Base-by-base conservation (phyloP, 2,888 invertebrate genomes). In the Lepidonotus clava region DNA sequence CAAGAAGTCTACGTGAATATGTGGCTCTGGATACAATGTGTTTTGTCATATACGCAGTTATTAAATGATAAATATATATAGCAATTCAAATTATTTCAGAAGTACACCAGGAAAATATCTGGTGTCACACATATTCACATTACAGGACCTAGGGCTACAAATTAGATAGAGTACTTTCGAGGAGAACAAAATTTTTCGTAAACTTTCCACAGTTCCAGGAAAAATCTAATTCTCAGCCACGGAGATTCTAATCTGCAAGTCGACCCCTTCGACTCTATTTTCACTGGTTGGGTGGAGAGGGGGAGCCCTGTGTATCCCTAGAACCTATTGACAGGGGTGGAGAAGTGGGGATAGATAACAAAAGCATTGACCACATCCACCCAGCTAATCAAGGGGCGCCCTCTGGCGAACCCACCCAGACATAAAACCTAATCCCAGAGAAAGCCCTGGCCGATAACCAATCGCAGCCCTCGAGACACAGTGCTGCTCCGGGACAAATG, bases 281-380 rank as follows among this genome's bases (percentile, higher is more conserved):
- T 71, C 34, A 5, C 24, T n/a, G 24, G n/a, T 21, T 21, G 36
- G 32, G 36, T 36, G 46, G 46, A 46, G 46, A 18, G 8, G 8
- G 46, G 46, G 18, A 18, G 18, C 8, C 18, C 46, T 8, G 18
- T 46, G 46, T 8, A 18, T 46, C 8, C 18, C 8, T 8, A 18
- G 46, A 46, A 38, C 36, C 71, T 36, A 71, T 71, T 71, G 71
- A 71, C 34, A 71, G 66, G 61, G 66, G 71, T 71, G 0, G 36
- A 71, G 38, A 38, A 38, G 71, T 34, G 71, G 24, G 21, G 71
- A 71, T 38, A 71, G 71, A 71, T 71, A 71, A 71, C 71, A 8
- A 71, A 71, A 71, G 38, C 71, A 71, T 71, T 38, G 71, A 71
- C 71, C 38, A 71, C 38, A 34, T 71, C 71, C 71, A 71, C 71